Evolutionary conservation across 1,140 invertebrate species (phyloP), one percentile per base, ranked within the genome.

Genomic region (Plodia interpunctella): DNA sequence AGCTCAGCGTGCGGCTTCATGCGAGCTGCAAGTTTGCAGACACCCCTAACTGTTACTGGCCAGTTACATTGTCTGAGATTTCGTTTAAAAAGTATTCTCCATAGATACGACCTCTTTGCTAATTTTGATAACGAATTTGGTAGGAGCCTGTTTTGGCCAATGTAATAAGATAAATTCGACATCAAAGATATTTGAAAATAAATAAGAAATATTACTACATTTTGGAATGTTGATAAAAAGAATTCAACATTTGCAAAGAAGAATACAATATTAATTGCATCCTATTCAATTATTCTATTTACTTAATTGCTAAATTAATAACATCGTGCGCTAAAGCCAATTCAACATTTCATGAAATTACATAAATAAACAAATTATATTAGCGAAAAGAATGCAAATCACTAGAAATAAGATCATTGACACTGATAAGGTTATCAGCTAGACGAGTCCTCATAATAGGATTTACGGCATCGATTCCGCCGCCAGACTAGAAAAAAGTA

Each of bases 401-500:
- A n/a, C 38, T 15, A 44, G 38, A 44, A 44, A 44, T 17, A 17
- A 44, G 38, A 44, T 15, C 38, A 44, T 15, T 44, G 38, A 44
- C 38, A 44, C 38, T 44, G 38, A 44, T 21, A 53, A 25, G 20
- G 21, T n/a, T 21, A 53, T 53, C 21, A 25, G 51, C 51, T 21
- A 53, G 51, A 53, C 51, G 19, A 70, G 65, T 44, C 38, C 38
- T 44, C 38, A 44, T 44, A 44, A 44, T 44, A 44, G 38, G 38
- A 44, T 44, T 44, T 10, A 67, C 62, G 57, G 56, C 80, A 79
- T 79, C 82, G 81, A 82, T 81, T 83, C 75, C 67, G 61, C 69
- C 59, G 60, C 71, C 82, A 87, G 86, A 87, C 86, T 88, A 87
- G 86, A 76, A 87, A 88, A 84, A 84, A 84, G 78, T 80, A 80